Evolutionary conservation across 2,797 vertebrate genomes (phyloP).

Genomic region (Microctenopoma lineatum): DNA sequence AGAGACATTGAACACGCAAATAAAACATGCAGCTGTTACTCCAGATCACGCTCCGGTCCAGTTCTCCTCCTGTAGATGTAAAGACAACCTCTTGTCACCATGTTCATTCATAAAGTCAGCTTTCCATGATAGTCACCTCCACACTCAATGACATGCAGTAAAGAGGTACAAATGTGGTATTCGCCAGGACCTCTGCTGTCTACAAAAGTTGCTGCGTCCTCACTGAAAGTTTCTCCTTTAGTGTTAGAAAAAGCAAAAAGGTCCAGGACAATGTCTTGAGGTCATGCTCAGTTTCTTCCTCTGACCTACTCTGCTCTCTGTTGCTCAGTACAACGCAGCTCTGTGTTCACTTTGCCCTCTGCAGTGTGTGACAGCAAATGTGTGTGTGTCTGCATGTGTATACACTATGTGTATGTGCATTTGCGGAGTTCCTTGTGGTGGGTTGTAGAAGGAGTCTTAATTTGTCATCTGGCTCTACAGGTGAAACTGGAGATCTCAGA

Average conservation of each 20-base stretch:
- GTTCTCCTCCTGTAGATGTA: conserved; percentile 18
- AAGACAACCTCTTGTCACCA: conserved; percentile 23
- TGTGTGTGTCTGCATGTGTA: conserved; percentile 25
- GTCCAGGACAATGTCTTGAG: conserved; percentile 35
- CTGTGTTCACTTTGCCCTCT: conserved; percentile 59
- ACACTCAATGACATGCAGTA: conserved; percentile 44
- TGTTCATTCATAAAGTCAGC: conserved; percentile 37
- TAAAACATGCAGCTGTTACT: conserved; percentile 39
- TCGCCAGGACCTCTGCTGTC: conserved; percentile 42
- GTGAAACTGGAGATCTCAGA: conserved; percentile 75
- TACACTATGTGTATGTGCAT: conserved; percentile 20
- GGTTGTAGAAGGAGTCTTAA: conserved; percentile 83
- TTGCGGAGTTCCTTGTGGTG: conserved; percentile 65
- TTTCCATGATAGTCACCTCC: conserved; percentile 65
- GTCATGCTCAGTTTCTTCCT: conserved; percentile 56
- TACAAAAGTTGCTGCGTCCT: conserved; percentile 34
- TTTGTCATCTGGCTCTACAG: conserved; percentile 83
- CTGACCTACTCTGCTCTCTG: conserved; percentile 57
- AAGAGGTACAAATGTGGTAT: conserved; percentile 26
- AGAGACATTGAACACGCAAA: conserved; percentile 42
- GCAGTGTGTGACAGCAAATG: conserved; percentile 50
- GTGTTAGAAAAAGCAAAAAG: background rate
- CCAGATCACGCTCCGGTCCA: conserved; percentile 20
- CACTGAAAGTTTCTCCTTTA: conserved; percentile 33
- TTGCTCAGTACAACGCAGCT: conserved; percentile 57